Conservation (phyloP, 2,113 vertebrate species). For the Oxygymnocypris stewartii region DNA sequence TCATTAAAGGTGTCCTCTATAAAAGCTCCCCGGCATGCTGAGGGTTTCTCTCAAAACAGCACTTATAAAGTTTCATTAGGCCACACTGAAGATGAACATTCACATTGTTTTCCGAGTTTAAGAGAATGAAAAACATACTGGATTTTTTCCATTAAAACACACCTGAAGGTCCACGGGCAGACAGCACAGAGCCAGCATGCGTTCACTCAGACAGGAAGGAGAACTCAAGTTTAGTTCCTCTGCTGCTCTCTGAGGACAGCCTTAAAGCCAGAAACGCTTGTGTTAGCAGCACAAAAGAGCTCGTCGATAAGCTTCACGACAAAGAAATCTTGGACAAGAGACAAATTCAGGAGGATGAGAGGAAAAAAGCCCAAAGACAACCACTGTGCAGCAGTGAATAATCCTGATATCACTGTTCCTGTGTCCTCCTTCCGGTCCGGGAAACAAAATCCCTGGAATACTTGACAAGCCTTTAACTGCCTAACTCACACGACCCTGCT, state of each 20-base stretch:
- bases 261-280: neutral
- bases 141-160: neutral
- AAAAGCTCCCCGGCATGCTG: neutral
- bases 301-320: neutral
- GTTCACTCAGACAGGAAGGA: neutral
- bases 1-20: neutral
- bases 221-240: neutral
- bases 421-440: neutral
- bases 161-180: neutral
- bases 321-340: neutral
- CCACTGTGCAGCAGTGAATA: neutral
- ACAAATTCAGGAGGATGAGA: neutral
- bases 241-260: neutral
- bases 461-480: neutral
- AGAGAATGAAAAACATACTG: neutral
- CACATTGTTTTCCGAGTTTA: neutral
- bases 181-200: neutral
- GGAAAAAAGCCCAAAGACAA: constrained; percentile 2
- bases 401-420: neutral
- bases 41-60: neutral
- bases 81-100: neutral
- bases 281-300: neutral
- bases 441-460: neutral
- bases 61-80: neutral
- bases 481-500: neutral